Base-by-base conservation (phyloP, 2,888 invertebrate genomes). In the Halictus ligatus region DNA sequence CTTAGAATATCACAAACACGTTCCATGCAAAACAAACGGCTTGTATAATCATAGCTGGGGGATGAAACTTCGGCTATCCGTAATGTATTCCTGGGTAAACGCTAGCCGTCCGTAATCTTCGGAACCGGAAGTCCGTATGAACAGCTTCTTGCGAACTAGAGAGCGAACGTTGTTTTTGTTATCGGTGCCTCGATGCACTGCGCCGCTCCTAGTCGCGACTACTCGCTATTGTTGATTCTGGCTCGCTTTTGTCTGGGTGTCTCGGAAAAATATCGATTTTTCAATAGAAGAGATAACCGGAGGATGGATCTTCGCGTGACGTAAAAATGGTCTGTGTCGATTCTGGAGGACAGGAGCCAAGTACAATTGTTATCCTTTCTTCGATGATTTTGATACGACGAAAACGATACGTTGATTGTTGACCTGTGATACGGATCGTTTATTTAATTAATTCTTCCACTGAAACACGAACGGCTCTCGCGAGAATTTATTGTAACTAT, bases 81-180 rank as follows among this genome's bases (percentile, higher is more conserved):
- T 69, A 69, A 69, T 69, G 69, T 69, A 69, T 69, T 69, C 69
- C 69, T 50, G 75, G 50, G 54, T 46, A 29, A 54, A 48, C 48
- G 35, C 29, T 77, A n/a, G 60, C 43, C 40, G 35, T 69, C 40
- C 40, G 69, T 69, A 69, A 75, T 50, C 35, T 46, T 54, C 50
- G 75, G 69, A 67, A 64, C 64, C n/a, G 43, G 54, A 54, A 72
- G 69, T 69, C 40, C 35, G 35, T 69, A 69, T 69, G 35, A 69
- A 69, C 69, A 69, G 69, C 18, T 69, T 69, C 69, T 69, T 69
- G 69, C 40, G 35, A 21, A 12, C 21, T 21, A 10, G 46, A 2
- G 25, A 35, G 46, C 21, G 40, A 40, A 35, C 35, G 69, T 69
- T 69, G 69, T 69, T 69, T 69, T 69, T 69, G 69, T 40, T 40